Evolutionary conservation across 23 tunicate genomes (phyloP).

Genomic region (Clavelina lepadiformis): DNA sequence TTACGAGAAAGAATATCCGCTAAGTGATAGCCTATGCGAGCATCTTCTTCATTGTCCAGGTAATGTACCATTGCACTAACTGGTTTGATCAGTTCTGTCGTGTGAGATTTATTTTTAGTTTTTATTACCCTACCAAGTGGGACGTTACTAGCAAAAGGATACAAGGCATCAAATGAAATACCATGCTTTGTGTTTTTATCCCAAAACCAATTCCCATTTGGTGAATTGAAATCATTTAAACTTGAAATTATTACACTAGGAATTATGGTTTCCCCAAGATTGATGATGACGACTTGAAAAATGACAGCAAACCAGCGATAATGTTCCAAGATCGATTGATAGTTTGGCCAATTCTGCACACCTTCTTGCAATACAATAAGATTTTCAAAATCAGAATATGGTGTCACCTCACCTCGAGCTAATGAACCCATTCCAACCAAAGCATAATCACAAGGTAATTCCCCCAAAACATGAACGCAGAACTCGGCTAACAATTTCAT

Average conservation of each 20-base stretch:
- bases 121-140: too few relatives aligned
- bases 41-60: too few relatives aligned
- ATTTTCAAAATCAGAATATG: conserved; percentile 17
- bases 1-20: too few relatives aligned
- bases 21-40: too few relatives aligned
- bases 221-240: conserved; percentile 18
- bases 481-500: neutral
- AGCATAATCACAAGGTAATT: conserved; percentile 4
- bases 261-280: conserved; percentile 16
- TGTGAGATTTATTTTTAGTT: too few relatives aligned
- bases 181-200: too few relatives aligned
- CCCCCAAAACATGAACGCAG: neutral
- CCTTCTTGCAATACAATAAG: conserved; percentile 11
- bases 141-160: too few relatives aligned
- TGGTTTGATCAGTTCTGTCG: too few relatives aligned
- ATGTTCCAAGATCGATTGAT: conserved; percentile 1
- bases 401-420: conserved; percentile 15
- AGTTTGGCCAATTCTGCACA: neutral
- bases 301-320: conserved; percentile 21
- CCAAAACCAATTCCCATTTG: too few relatives aligned
- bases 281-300: conserved; percentile 23
- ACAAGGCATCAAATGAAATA: too few relatives aligned
- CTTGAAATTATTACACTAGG: conserved; percentile 20
- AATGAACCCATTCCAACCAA: conserved; percentile 16
- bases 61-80: too few relatives aligned